Evolutionary conservation across 2,113 vertebrate genomes (phyloP), one percentile per base, ranked within the genome.

Genomic region (Cichladusa arquata): DNA sequence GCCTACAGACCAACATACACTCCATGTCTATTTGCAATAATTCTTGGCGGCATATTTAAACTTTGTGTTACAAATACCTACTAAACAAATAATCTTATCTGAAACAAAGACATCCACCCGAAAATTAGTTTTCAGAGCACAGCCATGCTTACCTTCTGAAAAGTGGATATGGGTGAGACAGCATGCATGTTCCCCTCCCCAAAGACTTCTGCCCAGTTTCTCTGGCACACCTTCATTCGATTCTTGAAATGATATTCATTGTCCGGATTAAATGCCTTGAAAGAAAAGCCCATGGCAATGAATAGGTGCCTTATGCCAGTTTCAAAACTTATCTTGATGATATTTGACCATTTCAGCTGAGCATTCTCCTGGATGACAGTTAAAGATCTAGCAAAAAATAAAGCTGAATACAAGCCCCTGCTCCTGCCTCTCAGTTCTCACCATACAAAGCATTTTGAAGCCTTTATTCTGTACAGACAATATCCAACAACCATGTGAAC

Each of bases 201-300:
- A 66, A 99, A 99, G 69, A 99, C 98, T 82, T 99, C 99, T 18
- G 98, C 98, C 99, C 99, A 99, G 97, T 99, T 99, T 96, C 99
- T 99, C 94, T 99, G 99, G 95, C 98, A 99, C 3, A 98, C 97
- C 97, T 99, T 99, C 99, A 99, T 99, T 91, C 99, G 98, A 91
- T 99, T 99, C 98, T 99, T 99, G 97, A 99, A 99, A 96, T 99
- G 99, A 97, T 99, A 99, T 94, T 99, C 99, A 28, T 99, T 99
- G 96, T 99, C 99, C 2, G 99, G 99, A 97, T 99, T 99, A 92
- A 99, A 99, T 56, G 99, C 99, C 99, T 99, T 94, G 38, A 96
- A 95, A 87, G 71, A 86, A 90, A 74, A 83, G 31, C 34, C 57
- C 92, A 56, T 4, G 34, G 70, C 38, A 90, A 64, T 78, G 28